Base-by-base conservation (phyloP, 2,113 vertebrate species). In the Muscicapa adusta region DNA sequence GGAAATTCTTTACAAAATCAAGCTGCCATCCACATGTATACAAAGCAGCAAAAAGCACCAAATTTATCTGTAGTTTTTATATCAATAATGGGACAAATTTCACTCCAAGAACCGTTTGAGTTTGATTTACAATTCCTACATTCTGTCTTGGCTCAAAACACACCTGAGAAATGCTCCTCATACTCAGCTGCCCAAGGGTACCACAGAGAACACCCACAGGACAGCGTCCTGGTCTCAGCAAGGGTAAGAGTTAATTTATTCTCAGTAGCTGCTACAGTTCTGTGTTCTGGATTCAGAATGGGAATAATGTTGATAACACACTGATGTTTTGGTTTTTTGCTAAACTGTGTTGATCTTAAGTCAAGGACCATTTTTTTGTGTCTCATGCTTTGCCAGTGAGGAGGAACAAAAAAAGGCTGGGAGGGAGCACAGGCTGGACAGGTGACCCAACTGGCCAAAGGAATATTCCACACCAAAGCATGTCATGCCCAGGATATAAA, bases 31-130 rank as follows among this genome's bases (percentile, higher is more conserved):
- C 2, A 1, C 28, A 47, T 18, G 19, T 36, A 54, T 5, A 40
- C 1, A 3, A 71, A 74, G 10, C 4, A 77, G 53, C 6, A 73
- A 50, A 80, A 78, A 75, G 17, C 0, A 0, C 12, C 31, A 61
- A 62, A 73, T 5, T 16, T 2, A 54, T 12, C 1, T 42, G 17
- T 38, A 43, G 29, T 13, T 51, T 72, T 84, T 54, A 0, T 22
- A 72, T 45, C 24, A 72, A 18, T 24, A 72, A 53, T 9, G 16
- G n/a, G 76, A 57, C 18, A 86, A 66, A 51, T 42, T 66, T 89
- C 23, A 42, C 8, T 77, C 2, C 2, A 81, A 36, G 20, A 89
- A 75, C 22, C 26, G 34, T 8, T 5, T 26, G 51, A 84, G 60
- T 56, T 84, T 20, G 8, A 3, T 60, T 85, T 19, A 67, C 48